A percentile compares a stretch with the other conserved stretches of the same genome.
phyloP scores from a whole-genome alignment of 2,888 invertebrate genomes.

The Dichetophora obliterata region DNA sequence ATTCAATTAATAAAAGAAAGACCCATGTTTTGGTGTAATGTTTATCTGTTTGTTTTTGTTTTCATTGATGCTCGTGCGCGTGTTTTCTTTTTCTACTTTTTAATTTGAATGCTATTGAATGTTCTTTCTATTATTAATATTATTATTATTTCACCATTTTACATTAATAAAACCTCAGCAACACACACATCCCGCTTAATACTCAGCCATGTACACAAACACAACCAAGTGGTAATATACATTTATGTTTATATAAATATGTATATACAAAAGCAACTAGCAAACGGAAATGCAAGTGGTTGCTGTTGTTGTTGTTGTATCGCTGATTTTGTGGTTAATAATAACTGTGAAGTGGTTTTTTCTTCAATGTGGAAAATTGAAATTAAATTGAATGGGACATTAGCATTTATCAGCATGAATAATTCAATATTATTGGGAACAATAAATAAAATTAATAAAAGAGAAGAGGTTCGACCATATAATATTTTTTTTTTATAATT shows the following conservation, averaged over 20 bases:
- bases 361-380: background rate
- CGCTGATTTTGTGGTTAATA: background rate
- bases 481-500: too few relatives aligned
- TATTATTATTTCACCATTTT: too few relatives aligned
- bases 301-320: background rate
- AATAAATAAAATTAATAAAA: background rate
- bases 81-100: too few relatives aligned
- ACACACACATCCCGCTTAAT: background rate
- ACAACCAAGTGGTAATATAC: background rate
- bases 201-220: background rate
- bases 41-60: too few relatives aligned
- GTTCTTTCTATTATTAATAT: too few relatives aligned
- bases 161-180: background rate
- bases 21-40: too few relatives aligned
- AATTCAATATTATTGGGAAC: too few relatives aligned
- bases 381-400: background rate
- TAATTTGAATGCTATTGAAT: too few relatives aligned
- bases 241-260: too few relatives aligned
- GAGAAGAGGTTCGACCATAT: too few relatives aligned
- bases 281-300: constrained; percentile 28
- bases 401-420: background rate
- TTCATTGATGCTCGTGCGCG: too few relatives aligned
- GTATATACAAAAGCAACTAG: background rate
- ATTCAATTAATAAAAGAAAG: too few relatives aligned
- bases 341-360: background rate